These are phyloP conservation scores for Anoplius nigerrimus DNA, from an alignment of 2,888 invertebrate genomes.

Conservation along the genomic window DNA sequence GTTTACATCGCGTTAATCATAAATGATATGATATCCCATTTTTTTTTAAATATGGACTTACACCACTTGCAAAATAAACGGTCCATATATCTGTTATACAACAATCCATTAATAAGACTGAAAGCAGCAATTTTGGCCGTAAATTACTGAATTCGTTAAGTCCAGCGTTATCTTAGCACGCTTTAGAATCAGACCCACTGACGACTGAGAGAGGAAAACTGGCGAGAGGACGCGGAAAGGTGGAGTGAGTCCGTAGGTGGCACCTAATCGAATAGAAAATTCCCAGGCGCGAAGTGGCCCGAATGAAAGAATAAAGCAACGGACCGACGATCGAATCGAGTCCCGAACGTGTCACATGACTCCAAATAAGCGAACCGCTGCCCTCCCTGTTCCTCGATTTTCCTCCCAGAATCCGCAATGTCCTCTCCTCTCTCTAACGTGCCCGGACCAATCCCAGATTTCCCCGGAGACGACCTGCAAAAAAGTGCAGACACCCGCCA, in stretches of 20 bases:
- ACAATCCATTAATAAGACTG: no score
- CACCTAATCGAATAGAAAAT: slow-evolving; percentile 68
- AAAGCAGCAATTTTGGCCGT: no score
- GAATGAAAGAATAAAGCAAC: slow-evolving; percentile 68
- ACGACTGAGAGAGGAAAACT: background rate
- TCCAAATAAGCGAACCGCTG: slow-evolving; percentile 64
- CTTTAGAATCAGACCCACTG: no score
- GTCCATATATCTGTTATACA: no score
- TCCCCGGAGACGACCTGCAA: background rate
- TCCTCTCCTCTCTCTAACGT: background rate
- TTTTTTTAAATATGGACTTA: no score
- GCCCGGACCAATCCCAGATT: background rate
- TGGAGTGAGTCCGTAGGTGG: slow-evolving; percentile 34
- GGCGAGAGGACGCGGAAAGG: slow-evolving; percentile 17
- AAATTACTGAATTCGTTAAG: no score
- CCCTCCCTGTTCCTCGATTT: background rate
- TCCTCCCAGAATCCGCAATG: background rate
- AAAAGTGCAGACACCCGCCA: background rate
- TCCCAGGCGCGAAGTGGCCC: slow-evolving; percentile 62
- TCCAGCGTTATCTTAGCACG: no score
- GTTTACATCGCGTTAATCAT: no score
- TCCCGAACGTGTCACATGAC: slow-evolving; percentile 59
- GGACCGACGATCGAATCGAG: slow-evolving; percentile 63
- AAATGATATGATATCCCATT: no score
- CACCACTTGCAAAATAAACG: no score